phyloP scores from a whole-genome alignment of 2,888 invertebrate genomes.

The Anagyrus pseudococci region DNA sequence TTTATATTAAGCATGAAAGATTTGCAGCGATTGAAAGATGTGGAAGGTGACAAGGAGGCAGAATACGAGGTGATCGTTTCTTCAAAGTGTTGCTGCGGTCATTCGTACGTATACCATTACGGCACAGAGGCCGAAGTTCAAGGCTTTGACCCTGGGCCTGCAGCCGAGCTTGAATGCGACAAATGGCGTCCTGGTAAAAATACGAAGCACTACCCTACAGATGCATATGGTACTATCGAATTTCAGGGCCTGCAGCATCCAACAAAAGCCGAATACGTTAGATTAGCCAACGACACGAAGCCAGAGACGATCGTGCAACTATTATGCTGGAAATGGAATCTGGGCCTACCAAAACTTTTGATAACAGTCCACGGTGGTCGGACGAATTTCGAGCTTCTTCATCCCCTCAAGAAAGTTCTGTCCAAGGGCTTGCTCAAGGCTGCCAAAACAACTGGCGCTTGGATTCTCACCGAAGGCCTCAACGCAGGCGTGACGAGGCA shows the following conservation, averaged over 20 bases:
- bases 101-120: conserved; percentile 72
- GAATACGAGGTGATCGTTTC: conserved; percentile 60
- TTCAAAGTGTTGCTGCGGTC: conserved; percentile 83
- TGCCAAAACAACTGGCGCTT: conserved; percentile 96
- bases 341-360: conserved; percentile 94
- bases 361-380: conserved; percentile 98
- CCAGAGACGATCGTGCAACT: conserved; percentile 93
- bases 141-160: conserved; percentile 64
- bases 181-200: conserved; percentile 87
- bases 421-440: conserved; percentile 94
- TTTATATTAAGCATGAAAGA: no score
- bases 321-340: conserved; percentile 92
- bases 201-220: conserved; percentile 88
- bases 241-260: conserved; percentile 98
- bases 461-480: conserved; percentile 96
- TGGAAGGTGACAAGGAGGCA: conserved; percentile 58
- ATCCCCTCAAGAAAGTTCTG: conserved; percentile 92
- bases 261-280: conserved; percentile 96
- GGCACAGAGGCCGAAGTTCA: conserved; percentile 63
- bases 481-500: conserved; percentile 95
- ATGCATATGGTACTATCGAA: conserved; percentile 97
- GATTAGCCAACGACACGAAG: conserved; percentile 92
- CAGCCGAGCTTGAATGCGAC: conserved; percentile 66
- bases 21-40: conserved; percentile 57
- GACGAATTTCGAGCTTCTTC: conserved; percentile 96